Conservation (phyloP, 1,140 invertebrate genomes). For the Maconellicoccus hirsutus region DNA sequence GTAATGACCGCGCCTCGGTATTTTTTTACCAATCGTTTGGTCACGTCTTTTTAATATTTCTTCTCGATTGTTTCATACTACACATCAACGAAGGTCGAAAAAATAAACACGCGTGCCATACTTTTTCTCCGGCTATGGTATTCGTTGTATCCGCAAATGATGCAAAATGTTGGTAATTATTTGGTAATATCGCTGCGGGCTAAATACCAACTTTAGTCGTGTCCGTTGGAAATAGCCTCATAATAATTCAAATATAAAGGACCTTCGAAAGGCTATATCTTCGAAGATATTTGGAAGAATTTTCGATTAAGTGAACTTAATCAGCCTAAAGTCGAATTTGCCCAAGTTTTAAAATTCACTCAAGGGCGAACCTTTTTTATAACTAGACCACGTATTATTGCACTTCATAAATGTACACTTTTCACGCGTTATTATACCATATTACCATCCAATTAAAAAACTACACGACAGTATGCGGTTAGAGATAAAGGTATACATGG, state of each 20-base stretch:
- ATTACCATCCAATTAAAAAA: conserved; percentile 9
- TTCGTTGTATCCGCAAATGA: conserved; percentile 4
- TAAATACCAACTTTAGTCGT: not conserved
- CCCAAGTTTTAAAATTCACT: not conserved
- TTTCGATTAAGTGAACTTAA: too few relatives aligned
- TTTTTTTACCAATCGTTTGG: not conserved
- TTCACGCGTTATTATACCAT: not conserved
- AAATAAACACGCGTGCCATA: not conserved
- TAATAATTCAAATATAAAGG: not conserved
- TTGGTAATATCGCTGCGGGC: not conserved
- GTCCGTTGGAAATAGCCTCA: not conserved
- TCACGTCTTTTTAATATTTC: not conserved
- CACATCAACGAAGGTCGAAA: not conserved
- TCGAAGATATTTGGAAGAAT: too few relatives aligned
- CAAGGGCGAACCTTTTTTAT: not conserved
- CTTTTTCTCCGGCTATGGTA: conserved; percentile 7
- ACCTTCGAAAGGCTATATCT: not conserved
- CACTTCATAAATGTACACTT: not conserved
- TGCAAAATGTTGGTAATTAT: not conserved
- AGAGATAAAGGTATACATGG: not conserved
- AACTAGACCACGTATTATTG: not conserved
- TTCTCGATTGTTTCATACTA: not conserved
- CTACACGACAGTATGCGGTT: not conserved
- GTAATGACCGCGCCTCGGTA: not conserved
- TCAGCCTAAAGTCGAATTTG: too few relatives aligned